These are phyloP conservation scores for Lepus americanus DNA, from an alignment of 2,113 vertebrate genomes.

Conservation along the genomic window DNA sequence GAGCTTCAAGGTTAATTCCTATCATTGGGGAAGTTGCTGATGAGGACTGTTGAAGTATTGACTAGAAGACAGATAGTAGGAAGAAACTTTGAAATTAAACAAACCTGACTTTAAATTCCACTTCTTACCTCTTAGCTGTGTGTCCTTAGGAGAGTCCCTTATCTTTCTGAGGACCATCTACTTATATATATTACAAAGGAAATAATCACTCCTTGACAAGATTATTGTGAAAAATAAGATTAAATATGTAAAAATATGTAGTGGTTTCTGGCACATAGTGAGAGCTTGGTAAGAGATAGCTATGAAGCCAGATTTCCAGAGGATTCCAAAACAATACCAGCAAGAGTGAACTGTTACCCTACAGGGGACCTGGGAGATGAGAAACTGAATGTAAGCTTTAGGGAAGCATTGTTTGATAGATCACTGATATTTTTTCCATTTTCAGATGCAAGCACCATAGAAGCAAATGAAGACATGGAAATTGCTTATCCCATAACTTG, in stretches of 20 bases:
- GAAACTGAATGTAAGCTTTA: conserved; percentile 48
- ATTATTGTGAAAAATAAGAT: conserved; percentile 39
- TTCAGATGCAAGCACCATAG: conserved; percentile 90
- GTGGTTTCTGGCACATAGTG: neutral
- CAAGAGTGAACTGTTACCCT: neutral
- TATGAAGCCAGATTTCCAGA: conserved; percentile 34
- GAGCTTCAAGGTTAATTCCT: conserved; percentile 29
- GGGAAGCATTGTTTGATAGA: conserved; percentile 51
- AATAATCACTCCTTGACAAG: neutral
- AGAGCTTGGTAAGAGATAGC: conserved; percentile 34
- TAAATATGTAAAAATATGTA: neutral
- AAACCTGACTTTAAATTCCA: neutral
- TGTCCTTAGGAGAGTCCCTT: conserved; percentile 38
- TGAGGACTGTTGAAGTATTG: neutral
- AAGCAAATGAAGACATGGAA: conserved; percentile 92
- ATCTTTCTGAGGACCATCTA: conserved; percentile 12
- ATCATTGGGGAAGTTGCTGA: conserved; percentile 20
- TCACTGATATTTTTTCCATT: conserved; percentile 25
- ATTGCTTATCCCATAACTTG: conserved; percentile 97
- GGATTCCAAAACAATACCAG: neutral
- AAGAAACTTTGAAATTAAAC: conserved; percentile 41
- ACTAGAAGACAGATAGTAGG: neutral
- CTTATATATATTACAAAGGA: neutral
- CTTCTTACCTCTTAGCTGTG: neutral
- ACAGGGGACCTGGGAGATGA: neutral